These are phyloP conservation scores for Eurytoma californica DNA, from an alignment of 2,888 invertebrate species.

Conservation along the genomic window DNA sequence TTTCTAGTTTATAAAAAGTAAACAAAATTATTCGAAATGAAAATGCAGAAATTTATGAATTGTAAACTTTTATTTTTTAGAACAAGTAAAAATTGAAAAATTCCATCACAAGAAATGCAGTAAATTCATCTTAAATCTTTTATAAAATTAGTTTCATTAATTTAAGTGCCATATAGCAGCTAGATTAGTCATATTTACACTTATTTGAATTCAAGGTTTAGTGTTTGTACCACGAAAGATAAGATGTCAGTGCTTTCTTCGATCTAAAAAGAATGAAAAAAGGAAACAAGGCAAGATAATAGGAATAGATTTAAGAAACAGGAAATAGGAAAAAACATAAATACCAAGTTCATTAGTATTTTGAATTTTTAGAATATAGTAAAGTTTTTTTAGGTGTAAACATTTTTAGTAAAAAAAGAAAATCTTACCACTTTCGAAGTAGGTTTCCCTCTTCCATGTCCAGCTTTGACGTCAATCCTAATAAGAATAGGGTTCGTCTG, in stretches of 20 bases:
- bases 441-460: conserved; percentile 98
- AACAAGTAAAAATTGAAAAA: conserved; percentile 34
- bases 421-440: conserved; percentile 89
- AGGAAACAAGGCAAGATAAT: neutral
- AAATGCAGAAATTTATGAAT: neutral
- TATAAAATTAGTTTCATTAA: conserved; percentile 32
- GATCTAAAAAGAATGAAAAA: conserved; percentile 79
- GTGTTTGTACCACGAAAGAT: conserved; percentile 86
- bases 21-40: too few species aligned
- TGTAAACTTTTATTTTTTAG: conserved; percentile 41
- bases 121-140: conserved; percentile 40
- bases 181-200: conserved; percentile 33
- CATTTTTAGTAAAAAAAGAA: too few species aligned
- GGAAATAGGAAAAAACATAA: conserved; percentile 16
- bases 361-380: neutral
- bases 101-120: conserved; percentile 30
- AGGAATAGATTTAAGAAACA: neutral
- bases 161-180: conserved; percentile 23
- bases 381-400: too few species aligned
- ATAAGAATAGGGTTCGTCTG: conserved; percentile 92
- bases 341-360: conserved; percentile 13
- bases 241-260: conserved; percentile 95
- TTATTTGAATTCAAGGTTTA: conserved; percentile 80
- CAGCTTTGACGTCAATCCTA: conserved; percentile 95
- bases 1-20: neutral